These are phyloP conservation scores for Archaeoteleia sp. DNA, from an alignment of 2,888 invertebrate genomes.

Conservation along the genomic window DNA sequence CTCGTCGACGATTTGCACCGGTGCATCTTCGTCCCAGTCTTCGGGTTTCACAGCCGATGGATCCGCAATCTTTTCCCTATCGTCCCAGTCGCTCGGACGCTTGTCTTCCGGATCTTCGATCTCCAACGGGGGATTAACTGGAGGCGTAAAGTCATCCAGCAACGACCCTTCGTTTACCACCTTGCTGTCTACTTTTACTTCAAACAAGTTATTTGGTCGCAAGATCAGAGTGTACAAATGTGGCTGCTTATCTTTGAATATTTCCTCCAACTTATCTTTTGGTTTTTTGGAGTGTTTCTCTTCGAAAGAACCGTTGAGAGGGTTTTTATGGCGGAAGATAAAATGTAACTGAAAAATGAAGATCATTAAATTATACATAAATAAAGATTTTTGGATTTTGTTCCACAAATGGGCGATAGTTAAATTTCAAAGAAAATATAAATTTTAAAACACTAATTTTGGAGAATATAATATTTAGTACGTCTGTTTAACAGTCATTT, in stretches of 20 bases:
- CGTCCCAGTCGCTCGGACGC: conserved; percentile 97
- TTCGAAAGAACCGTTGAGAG: conserved; percentile 89
- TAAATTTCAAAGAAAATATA: no score
- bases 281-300: conserved; percentile 98
- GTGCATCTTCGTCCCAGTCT: conserved; percentile 97
- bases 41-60: conserved; percentile 92
- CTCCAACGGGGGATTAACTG: conserved; percentile 96
- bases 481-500: no score
- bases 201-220: conserved; percentile 86
- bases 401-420: no score
- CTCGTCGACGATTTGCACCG: conserved; percentile 91
- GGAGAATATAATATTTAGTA: no score
- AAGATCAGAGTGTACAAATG: conserved; percentile 90
- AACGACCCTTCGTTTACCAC: conserved; percentile 90
- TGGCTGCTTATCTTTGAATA: conserved; percentile 93
- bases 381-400: no score
- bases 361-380: no score
- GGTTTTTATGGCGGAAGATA: conserved; percentile 97
- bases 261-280: conserved; percentile 87
- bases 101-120: conserved; percentile 92
- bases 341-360: conserved; percentile 79
- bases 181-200: conserved; percentile 88
- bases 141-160: conserved; percentile 91
- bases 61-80: conserved; percentile 93
- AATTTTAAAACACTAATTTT: no score